Percentiles rank a stretch among this genome's conserved stretches.
Conservation (phyloP, 1,140 invertebrate species). For the Drosophila prosaltans region DNA sequence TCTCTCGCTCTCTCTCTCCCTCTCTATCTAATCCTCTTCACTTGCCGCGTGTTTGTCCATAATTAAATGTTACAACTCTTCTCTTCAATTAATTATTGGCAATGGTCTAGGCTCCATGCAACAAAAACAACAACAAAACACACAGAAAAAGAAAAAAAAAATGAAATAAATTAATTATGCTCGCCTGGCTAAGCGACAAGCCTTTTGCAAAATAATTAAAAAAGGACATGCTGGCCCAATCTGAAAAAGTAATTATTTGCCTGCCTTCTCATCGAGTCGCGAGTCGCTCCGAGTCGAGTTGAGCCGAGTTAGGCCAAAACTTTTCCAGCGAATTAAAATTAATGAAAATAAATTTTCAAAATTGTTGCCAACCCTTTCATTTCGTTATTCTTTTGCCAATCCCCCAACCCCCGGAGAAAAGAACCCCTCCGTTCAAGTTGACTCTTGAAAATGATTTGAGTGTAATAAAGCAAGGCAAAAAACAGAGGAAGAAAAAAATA, state of each 20-base stretch:
- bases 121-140: conserved; percentile 3
- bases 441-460: conserved; percentile 74
- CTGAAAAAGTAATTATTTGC: conserved; percentile 78
- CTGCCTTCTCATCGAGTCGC: background rate
- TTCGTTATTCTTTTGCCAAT: conserved; percentile 6
- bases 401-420: background rate
- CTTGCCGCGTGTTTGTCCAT: conserved; percentile 24
- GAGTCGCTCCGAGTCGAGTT: conserved; percentile 1
- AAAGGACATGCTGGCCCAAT: conserved; percentile 68
- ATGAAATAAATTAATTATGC: conserved; percentile 76
- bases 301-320: conserved; percentile 44
- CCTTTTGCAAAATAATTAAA: conserved; percentile 72
- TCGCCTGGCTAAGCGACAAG: conserved; percentile 62
- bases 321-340: conserved; percentile 79
- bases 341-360: conserved; percentile 80
- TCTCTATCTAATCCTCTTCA: background rate
- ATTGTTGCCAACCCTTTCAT: conserved; percentile 74
- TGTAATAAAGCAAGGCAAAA: conserved; percentile 67
- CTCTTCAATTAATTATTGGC: conserved; percentile 69
- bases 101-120: conserved; percentile 29
- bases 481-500: conserved; percentile 1
- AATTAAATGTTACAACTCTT: conserved; percentile 47
- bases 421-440: conserved; percentile 37
- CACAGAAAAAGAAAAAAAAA: conserved; percentile 38
- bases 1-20: background rate